Evolutionary conservation across 2,797 vertebrate species (phyloP), one percentile per base, ranked within the genome.

Genomic region (Sebastes diaconus): DNA sequence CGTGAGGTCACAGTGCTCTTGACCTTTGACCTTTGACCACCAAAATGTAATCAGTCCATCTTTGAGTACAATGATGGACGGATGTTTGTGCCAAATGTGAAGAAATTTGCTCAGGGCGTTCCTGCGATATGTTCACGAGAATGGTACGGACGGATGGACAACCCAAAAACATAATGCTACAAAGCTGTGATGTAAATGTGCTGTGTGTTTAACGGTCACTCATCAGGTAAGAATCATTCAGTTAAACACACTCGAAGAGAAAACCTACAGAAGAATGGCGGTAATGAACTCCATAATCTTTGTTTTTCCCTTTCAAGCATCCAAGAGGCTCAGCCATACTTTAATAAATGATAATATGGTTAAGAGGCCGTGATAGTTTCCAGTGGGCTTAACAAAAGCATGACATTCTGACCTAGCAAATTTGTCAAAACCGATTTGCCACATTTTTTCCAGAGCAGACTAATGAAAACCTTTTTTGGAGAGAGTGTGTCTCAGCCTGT

Each of bases 381-480:
- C 89, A 91, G 70, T 64, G 34, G 75, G 78, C 52, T 84, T 81
- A 79, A 87, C 24, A 81, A 90, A 87, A 88, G 76, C 61, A 76
- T 84, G 85, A 90, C 87, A 83, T 79, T 90, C 77, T 91, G 87
- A 92, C 89, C 77, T n/a, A 25, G 83, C 81, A 88, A 92, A 95
- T 94, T 93, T 95, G 91, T 95, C 90, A 92, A 89, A 90, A 88
- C 91, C 75, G 39, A 88, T 90, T 87, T 88, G 82, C 86, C 81
- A 79, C 80, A 91, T 90, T 94, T 95, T 46, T 93, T 95, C 92
- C 93, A 93, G 91, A 88, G 84, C 78, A 82, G 79, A 55, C 85
- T 91, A 94, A 92, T 92, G 85, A 92, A 94, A 92, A 79, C 73
- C 84, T 52, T 86, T 93, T 93, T 80, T 73, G 67, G 75, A 79